Percentiles rank a stretch among this genome's conserved stretches.
These are phyloP conservation scores for Montipora capricornis DNA, from an alignment of 64 coral and sea anemone genomes.

Conservation along the genomic window DNA sequence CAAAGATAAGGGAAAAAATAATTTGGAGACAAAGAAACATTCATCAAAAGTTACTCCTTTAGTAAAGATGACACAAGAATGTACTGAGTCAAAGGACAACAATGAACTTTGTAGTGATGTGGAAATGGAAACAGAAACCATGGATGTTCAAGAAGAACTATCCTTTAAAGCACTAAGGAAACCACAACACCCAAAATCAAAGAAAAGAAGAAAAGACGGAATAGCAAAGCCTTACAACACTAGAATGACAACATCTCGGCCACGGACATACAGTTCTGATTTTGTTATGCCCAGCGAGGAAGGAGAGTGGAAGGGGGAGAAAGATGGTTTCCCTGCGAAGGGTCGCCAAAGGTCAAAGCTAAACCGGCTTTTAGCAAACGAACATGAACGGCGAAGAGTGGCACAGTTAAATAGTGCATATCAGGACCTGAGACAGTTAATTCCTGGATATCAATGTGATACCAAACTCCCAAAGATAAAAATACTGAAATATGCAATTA, in stretches of 20 bases:
- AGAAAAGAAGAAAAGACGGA: not conserved
- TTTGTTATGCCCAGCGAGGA: conserved; percentile 36
- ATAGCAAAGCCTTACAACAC: conserved; percentile 62
- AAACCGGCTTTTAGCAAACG: conserved; percentile 93
- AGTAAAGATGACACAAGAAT: conserved; percentile 7
- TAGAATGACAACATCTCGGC: conserved; percentile 33
- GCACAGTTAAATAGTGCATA: conserved; percentile 93
- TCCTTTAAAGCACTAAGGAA: not conserved
- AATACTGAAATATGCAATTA: conserved; percentile 93
- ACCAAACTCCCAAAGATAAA: conserved; percentile 97
- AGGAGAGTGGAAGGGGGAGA: conserved; percentile 54
- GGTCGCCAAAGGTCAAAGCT: conserved; percentile 82
- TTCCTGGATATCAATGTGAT: conserved; percentile 97
- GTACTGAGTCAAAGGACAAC: not conserved
- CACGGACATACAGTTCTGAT: conserved; percentile 45
- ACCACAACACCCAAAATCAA: conserved; percentile 9
- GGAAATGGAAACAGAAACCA: not conserved
- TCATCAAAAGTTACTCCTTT: no score
- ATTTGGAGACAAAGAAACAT: not conserved
- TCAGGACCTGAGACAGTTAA: conserved; percentile 84
- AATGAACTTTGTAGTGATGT: not conserved
- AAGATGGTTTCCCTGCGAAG: conserved; percentile 39
- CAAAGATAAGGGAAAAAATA: not conserved
- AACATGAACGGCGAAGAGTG: conserved; percentile 91
- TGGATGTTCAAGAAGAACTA: not conserved